Percentiles rank a stretch among this genome's conserved stretches.
phyloP scores from a whole-genome alignment of 2,113 vertebrate species.

The Mus musculus region GRCm39 chr2:145604501-145605000 shows the following conservation, averaged over 20 bases:
- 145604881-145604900: not conserved
- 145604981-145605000: not conserved
- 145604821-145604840: not conserved
- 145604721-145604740: not conserved
- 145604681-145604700: no score
- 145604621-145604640: no score
- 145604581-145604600: no score
- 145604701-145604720: no score
- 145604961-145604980: not conserved
- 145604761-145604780: not conserved
- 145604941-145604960: not conserved
- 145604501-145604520: no score
- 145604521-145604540: no score
- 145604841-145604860: not conserved
- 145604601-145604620: no score
- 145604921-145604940: not conserved
- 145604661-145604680: no score
- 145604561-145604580: no score
- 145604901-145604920: not conserved
- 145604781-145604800: not conserved
- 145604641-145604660: no score
- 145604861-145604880: not conserved
- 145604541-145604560: no score
- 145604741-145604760: not conserved
- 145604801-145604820: not conserved